Conservation (phyloP, 2,113 vertebrate genomes). For the Athene noctua region DNA sequence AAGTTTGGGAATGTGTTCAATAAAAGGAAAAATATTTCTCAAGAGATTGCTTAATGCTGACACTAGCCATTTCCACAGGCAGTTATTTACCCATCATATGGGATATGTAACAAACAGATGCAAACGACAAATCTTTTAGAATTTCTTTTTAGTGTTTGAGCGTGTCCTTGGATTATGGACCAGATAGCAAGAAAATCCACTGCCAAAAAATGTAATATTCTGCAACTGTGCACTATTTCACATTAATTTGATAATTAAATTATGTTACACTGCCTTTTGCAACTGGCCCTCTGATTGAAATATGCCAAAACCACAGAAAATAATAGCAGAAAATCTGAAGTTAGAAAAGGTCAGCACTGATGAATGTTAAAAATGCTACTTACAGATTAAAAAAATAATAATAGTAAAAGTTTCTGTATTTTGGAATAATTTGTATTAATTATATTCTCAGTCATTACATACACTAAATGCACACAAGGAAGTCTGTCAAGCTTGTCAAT, state of each 20-base stretch:
- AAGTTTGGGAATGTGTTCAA: neutral
- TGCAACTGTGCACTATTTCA: neutral
- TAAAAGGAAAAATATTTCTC: neutral
- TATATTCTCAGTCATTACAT: neutral
- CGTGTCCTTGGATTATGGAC: neutral
- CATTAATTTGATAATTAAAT: neutral
- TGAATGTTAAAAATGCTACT: neutral
- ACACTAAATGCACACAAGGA: neutral
- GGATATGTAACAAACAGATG: neutral
- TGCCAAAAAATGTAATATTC: neutral
- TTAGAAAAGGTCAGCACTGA: neutral
- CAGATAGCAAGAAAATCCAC: neutral
- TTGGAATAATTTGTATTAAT: neutral
- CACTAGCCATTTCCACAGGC: neutral
- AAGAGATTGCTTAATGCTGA: neutral
- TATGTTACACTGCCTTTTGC: neutral
- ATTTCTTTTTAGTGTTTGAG: neutral
- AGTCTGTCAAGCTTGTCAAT: neutral
- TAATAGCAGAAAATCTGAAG: neutral
- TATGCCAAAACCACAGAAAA: neutral
- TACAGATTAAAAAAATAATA: neutral
- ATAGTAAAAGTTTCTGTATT: neutral
- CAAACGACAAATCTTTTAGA: neutral
- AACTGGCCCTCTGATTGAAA: neutral
- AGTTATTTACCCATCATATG: neutral